phyloP scores from a whole-genome alignment of 2,888 invertebrate genomes.

The Pandemis corylana region DNA sequence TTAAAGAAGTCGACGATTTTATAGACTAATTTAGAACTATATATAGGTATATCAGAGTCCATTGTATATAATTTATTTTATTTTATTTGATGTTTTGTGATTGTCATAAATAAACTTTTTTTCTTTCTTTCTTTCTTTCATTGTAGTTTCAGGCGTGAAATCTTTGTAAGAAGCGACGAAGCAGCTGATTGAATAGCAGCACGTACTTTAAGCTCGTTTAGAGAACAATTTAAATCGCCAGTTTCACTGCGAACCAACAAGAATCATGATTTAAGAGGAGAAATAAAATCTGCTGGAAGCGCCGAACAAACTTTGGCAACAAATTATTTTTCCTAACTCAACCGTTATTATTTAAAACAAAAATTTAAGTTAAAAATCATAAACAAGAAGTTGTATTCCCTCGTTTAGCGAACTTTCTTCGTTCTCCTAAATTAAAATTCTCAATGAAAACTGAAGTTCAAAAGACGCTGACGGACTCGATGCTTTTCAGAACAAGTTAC shows the following conservation, averaged over 20 bases:
- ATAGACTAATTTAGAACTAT: background rate
- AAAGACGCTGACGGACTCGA: conserved; percentile 19
- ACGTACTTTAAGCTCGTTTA: conserved; percentile 12
- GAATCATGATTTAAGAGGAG: conserved; percentile 4
- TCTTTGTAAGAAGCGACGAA: background rate
- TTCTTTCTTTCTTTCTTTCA: too few species aligned
- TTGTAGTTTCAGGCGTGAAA: background rate
- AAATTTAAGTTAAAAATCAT: conserved; percentile 24
- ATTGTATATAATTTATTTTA: too few species aligned
- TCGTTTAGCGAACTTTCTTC: conserved; percentile 19
- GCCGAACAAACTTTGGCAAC: conserved; percentile 18
- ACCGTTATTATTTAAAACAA: conserved; percentile 22
- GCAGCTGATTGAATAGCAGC: conserved; percentile 8
- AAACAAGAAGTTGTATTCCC: conserved; percentile 27
- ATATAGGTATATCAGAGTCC: background rate
- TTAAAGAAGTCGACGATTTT: background rate
- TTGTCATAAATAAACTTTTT: too few species aligned
- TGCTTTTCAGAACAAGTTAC: conserved; percentile 11
- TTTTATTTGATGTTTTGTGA: too few species aligned
- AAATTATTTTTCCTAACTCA: conserved; percentile 19
- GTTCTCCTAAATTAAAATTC: conserved; percentile 31
- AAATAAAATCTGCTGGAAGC: conserved; percentile 13
- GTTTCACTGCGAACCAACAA: background rate
- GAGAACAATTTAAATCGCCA: conserved; percentile 10
- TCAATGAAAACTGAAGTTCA: conserved; percentile 24